These are phyloP conservation scores for Zygogramma bicolorata DNA, from an alignment of 2,888 invertebrate species.

Conservation along the genomic window DNA sequence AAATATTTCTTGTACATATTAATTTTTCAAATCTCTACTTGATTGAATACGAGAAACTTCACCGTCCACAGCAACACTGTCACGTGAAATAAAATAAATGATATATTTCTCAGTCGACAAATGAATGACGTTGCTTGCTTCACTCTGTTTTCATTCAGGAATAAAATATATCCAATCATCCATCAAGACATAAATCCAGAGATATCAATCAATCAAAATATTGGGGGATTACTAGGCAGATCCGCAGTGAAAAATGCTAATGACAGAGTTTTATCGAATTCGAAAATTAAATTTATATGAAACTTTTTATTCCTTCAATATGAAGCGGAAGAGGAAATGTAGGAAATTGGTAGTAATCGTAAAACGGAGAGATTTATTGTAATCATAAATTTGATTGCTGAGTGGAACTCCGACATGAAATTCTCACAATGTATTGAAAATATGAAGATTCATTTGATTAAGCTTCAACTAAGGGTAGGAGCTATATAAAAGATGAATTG, in stretches of 20 bases:
- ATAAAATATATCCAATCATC: not conserved
- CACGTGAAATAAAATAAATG: no score
- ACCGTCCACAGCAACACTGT: no score
- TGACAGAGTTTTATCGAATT: not conserved
- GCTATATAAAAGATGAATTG: not conserved
- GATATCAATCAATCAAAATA: not conserved
- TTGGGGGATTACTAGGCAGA: not conserved
- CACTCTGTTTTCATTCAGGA: not conserved
- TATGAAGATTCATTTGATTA: not conserved
- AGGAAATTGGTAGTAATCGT: not conserved
- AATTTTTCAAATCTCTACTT: no score
- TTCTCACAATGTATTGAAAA: not conserved
- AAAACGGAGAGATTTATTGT: not conserved
- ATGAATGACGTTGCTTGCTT: not conserved
- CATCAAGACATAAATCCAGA: not conserved
- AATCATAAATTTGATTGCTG: slow-evolving; percentile 2
- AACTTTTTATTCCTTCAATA: not conserved
- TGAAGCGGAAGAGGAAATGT: not conserved
- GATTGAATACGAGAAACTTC: no score
- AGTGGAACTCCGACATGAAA: slow-evolving; percentile 1
- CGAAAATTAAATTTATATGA: not conserved
- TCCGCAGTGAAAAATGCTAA: not conserved
- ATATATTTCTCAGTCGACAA: no score
- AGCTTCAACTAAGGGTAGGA: not conserved
- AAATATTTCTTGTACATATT: no score